Evolutionary conservation across 2,113 vertebrate genomes (phyloP), one percentile per base, ranked within the genome.

Genomic region (Hemiscyllium ocellatum): DNA sequence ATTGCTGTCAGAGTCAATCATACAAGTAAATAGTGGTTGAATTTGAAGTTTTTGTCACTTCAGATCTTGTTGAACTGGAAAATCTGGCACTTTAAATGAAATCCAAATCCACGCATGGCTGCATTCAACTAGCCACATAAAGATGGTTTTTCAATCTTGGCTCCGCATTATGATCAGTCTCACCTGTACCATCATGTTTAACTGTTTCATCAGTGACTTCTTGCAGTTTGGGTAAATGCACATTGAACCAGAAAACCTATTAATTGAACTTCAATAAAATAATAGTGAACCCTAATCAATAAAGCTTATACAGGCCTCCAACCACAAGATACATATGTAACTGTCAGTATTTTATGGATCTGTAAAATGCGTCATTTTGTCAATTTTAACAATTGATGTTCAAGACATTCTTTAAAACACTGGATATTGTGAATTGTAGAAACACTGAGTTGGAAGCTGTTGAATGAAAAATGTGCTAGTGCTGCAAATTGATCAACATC

Each of bases 71-170:
- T 29, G 42, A 95, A 95, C 37, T 29, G 68, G 13, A 47, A 95
- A 95, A 7, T 72, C 37, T 95, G 94, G 15, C 94, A 95, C 47
- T 72, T 95, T 47, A 72, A 12, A 13, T 52, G 94, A 95, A 95
- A 50, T 72, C 24, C 42, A n/a, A 66, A 66, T 66, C 89, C 89
- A 66, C 37, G 33, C 33, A n/a, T 19, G n/a, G 15, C 33, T 29
- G 13, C 66, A 37, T 61, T 22, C 20, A 95, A 95, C 22, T 24
- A 72, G 24, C 4, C 69, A 70, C 29, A 24, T 70, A 26, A 42
- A 95, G 93, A 50, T 95, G 26, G 42, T 24, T 72, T 76, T 69
- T 95, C 24, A 52, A 24, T 50, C 20, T 52, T 72, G 68, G 68
- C 68, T 50, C 68, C 17, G 42, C 37, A 33, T 33, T 72, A 24